A percentile compares a stretch with the other conserved stretches of the same genome.
Evolutionary conservation across 2,113 vertebrate species (phyloP).

Genomic region (Rhynchomys soricoides): DNA sequence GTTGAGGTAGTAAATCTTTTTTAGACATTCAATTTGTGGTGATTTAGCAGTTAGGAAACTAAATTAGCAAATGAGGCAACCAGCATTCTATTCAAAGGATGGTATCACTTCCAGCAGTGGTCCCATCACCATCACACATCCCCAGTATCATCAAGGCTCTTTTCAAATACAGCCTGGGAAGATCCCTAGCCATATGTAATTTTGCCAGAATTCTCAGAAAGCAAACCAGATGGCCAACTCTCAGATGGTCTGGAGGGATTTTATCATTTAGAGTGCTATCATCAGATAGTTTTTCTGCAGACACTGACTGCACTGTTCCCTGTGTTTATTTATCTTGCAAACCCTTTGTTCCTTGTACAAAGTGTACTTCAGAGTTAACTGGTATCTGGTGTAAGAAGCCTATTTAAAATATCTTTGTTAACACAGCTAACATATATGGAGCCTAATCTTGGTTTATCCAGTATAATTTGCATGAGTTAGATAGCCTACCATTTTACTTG

Average conservation of each 20-base stretch:
- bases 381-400: conserved; percentile 14
- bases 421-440: conserved; percentile 44
- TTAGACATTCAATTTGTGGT: neutral
- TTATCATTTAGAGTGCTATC: neutral
- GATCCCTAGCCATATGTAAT: neutral
- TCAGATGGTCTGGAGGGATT: neutral
- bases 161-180: neutral
- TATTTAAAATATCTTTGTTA: conserved; percentile 61
- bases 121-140: neutral
- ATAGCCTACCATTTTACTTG: conserved; percentile 27
- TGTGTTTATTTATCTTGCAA: conserved; percentile 53
- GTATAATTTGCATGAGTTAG: conserved; percentile 41
- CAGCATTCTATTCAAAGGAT: neutral
- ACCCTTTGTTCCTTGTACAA: conserved; percentile 26
- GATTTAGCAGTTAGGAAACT: neutral
- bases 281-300: neutral
- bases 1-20: neutral
- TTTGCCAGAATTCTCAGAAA: conserved; percentile 36
- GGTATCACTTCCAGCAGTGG: neutral
- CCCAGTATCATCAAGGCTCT: neutral
- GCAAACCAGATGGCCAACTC: conserved; percentile 37
- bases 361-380: conserved; percentile 37
- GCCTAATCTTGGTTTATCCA: conserved; percentile 39
- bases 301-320: conserved; percentile 7
- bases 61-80: conserved; percentile 7